phyloP scores from a whole-genome alignment of 2,888 invertebrate genomes.

The Parnassius glacialis region DNA sequence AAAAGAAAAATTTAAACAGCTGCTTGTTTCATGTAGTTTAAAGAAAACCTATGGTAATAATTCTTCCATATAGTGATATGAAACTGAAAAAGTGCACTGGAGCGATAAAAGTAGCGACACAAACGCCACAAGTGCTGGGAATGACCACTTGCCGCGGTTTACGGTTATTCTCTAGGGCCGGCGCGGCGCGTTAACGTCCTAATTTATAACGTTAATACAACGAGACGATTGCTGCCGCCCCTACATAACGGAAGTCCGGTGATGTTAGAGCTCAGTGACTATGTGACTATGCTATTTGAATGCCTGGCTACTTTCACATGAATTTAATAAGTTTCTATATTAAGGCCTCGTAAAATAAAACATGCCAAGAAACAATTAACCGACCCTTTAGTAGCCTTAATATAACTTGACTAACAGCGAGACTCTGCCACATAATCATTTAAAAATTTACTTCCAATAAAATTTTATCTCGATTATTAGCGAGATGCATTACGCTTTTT shows the following conservation, averaged over 20 bases:
- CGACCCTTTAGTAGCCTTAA: too few relatives aligned
- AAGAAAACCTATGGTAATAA: conserved; percentile 21
- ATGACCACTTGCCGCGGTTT: conserved; percentile 23
- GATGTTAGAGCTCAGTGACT: conserved; percentile 42
- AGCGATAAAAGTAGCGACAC: conserved; percentile 21
- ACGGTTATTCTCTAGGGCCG: conserved; percentile 22
- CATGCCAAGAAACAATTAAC: too few relatives aligned
- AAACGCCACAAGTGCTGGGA: conserved; percentile 16
- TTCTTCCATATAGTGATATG: conserved; percentile 13
- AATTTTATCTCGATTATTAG: too few relatives aligned
- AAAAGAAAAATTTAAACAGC: conserved; percentile 8
- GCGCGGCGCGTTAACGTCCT: conserved; percentile 64
- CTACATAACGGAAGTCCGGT: conserved; percentile 31
- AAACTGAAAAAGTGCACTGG: conserved; percentile 24
- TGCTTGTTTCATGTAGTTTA: conserved; percentile 5
- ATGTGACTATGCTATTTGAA: conserved; percentile 29
- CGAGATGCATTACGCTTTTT: too few relatives aligned
- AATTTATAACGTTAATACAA: conserved; percentile 79
- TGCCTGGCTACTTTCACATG: not conserved
- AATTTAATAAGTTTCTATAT: not conserved
- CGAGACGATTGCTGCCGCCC: conserved; percentile 55
- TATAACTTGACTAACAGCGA: too few relatives aligned
- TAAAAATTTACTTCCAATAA: too few relatives aligned
- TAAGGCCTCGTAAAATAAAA: too few relatives aligned
- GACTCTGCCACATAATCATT: too few relatives aligned